A percentile compares a stretch with the other conserved stretches of the same genome.
phyloP scores from a whole-genome alignment of 2,113 vertebrate genomes.

The Mastomys coucha region DNA sequence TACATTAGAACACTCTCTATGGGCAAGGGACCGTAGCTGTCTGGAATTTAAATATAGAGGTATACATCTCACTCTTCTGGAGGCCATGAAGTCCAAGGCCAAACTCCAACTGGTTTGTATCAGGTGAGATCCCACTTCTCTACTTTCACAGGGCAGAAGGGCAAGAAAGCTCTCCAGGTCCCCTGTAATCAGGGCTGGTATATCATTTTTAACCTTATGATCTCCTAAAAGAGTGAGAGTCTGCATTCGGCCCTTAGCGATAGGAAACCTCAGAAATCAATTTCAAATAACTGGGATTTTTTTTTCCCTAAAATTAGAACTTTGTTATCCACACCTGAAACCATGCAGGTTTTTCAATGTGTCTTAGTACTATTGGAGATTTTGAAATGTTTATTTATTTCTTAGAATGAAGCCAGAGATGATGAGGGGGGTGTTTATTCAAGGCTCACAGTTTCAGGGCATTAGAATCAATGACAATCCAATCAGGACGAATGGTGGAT shows the following conservation, averaged over 20 bases:
- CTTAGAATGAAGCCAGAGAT: neutral
- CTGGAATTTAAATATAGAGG: neutral
- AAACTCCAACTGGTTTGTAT: neutral
- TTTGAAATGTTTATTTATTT: constrained; percentile 7
- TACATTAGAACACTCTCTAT: neutral
- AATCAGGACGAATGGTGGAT: too few relatives aligned
- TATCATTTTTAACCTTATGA: neutral
- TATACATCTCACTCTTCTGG: neutral
- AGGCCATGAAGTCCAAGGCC: neutral
- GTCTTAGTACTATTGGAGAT: neutral
- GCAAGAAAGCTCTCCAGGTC: neutral
- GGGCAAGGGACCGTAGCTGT: neutral
- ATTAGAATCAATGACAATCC: neutral
- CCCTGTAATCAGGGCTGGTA: neutral
- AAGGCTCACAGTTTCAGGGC: neutral
- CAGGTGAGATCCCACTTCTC: neutral
- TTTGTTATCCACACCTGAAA: neutral
- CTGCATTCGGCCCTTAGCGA: neutral
- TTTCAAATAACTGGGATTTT: constrained; percentile 16
- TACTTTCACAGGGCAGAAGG: neutral
- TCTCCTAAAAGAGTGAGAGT: neutral
- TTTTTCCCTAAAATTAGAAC: neutral
- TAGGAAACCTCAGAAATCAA: constrained; percentile 32
- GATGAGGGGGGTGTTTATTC: too few relatives aligned
- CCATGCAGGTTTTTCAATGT: neutral